A percentile compares a stretch with the other conserved stretches of the same genome.
These are phyloP conservation scores for Sinocyclocheilus grahami DNA, from an alignment of 2,113 vertebrate species.

Conservation along the genomic window DNA sequence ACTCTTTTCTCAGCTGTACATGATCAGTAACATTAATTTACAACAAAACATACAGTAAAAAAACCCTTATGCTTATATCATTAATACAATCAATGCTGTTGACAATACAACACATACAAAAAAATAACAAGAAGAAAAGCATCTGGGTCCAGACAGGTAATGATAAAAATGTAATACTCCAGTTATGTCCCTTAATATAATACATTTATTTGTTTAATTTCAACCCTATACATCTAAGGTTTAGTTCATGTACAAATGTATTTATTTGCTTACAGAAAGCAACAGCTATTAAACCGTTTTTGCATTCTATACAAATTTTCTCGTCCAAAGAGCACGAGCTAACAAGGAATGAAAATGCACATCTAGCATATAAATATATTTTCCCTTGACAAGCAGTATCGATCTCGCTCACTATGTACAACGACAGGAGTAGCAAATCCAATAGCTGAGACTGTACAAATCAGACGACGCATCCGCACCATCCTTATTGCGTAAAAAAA, in stretches of 20 bases:
- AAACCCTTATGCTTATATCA: constrained; percentile 44
- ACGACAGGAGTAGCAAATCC: constrained; percentile 55
- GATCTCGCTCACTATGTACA: constrained; percentile 41
- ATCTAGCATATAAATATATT: constrained; percentile 55
- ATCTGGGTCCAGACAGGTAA: constrained; percentile 46
- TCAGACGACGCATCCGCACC: constrained; percentile 52
- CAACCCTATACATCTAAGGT: constrained; percentile 37
- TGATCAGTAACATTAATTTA: constrained; percentile 71
- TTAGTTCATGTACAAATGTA: constrained; percentile 62
- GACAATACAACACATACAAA: constrained; percentile 68
- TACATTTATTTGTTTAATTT: constrained; percentile 24
- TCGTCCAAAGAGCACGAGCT: constrained; percentile 24
- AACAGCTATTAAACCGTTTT: constrained; percentile 55
- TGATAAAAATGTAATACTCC: constrained; percentile 60
- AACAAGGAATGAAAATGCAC: constrained; percentile 60
- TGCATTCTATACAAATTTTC: constrained; percentile 67
- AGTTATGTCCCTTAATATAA: constrained; percentile 66
- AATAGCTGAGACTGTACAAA: constrained; percentile 26
- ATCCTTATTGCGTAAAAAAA: constrained; percentile 58
- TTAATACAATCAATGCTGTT: constrained; percentile 48
- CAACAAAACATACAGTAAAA: constrained; percentile 67
- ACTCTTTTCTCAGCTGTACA: constrained; percentile 70
- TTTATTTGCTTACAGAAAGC: constrained; percentile 55
- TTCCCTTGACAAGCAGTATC: constrained; percentile 46
- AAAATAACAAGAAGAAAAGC: constrained; percentile 40